phyloP scores from a whole-genome alignment of 2,113 vertebrate genomes.

The Gila orcuttii region DNA sequence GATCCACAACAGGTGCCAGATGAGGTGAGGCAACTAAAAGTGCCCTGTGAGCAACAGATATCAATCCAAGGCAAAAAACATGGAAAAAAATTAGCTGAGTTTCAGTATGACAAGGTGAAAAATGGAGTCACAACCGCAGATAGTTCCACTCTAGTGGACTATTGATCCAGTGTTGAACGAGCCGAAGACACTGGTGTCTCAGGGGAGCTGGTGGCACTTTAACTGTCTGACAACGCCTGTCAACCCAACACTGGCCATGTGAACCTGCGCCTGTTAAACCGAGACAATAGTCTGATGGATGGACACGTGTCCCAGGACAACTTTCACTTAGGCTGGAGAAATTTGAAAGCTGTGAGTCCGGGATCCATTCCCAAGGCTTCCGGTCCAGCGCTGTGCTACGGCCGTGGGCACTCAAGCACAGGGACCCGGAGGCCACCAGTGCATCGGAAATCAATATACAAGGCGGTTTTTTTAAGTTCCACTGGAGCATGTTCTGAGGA shows the following conservation, averaged over 20 bases:
- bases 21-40: neutral
- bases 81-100: slow-evolving; percentile 70
- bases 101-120: slow-evolving; percentile 76
- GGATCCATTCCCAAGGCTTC: slow-evolving; percentile 17
- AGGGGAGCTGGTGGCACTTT: slow-evolving; percentile 66
- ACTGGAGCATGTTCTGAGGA: slow-evolving; percentile 29
- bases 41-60: slow-evolving; percentile 66
- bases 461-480: slow-evolving; percentile 26
- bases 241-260: slow-evolving; percentile 63
- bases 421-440: slow-evolving; percentile 37
- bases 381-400: neutral
- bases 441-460: slow-evolving; percentile 56
- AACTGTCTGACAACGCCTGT: slow-evolving; percentile 45
- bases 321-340: slow-evolving; percentile 54
- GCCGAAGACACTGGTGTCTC: slow-evolving; percentile 57
- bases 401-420: slow-evolving; percentile 42
- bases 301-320: slow-evolving; percentile 54
- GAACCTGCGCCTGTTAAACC: slow-evolving; percentile 66
- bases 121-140: slow-evolving; percentile 63
- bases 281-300: slow-evolving; percentile 66
- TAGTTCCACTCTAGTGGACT: slow-evolving; percentile 74
- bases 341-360: neutral
- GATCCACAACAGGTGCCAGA: neutral
- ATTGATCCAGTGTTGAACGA: slow-evolving; percentile 73
- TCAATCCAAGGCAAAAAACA: slow-evolving; percentile 62